Conservation (phyloP, 2,113 vertebrate species). For the Thymallus thymallus region DNA sequence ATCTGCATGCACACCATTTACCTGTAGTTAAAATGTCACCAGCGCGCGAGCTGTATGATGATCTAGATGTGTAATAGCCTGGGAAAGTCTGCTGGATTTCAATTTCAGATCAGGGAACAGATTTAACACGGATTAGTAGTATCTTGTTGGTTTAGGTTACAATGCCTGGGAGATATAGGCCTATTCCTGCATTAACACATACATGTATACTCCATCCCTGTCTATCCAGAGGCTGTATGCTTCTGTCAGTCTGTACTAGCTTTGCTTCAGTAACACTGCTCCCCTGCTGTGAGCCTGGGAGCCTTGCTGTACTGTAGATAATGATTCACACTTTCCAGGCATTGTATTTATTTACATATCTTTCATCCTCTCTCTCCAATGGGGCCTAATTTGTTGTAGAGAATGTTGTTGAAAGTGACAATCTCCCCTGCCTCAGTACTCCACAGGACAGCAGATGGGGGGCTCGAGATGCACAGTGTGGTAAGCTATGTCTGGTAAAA, state of each 20-base stretch:
- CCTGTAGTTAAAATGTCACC: constrained; percentile 12
- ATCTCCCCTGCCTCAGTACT: constrained; percentile 68
- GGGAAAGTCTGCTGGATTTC: not conserved
- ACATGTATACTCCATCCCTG: not conserved
- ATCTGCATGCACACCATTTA: not conserved
- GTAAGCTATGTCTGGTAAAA: too few relatives aligned
- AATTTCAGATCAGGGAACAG: constrained; percentile 9
- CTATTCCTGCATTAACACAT: constrained; percentile 1
- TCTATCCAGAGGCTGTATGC: constrained; percentile 12
- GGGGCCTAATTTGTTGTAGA: constrained; percentile 67
- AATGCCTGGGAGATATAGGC: not conserved
- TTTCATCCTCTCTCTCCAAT: constrained; percentile 51
- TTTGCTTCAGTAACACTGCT: constrained; percentile 4
- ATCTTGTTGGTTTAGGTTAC: constrained; percentile 8
- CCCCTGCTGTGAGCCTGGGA: constrained; percentile 47
- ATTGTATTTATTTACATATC: constrained; percentile 59
- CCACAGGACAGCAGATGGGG: constrained; percentile 55
- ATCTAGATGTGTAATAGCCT: constrained; percentile 15
- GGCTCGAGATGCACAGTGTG: constrained; percentile 63
- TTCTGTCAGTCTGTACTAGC: not conserved
- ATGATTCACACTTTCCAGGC: constrained; percentile 48
- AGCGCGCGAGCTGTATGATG: not conserved
- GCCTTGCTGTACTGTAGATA: constrained; percentile 52
- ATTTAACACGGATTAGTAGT: constrained; percentile 16
- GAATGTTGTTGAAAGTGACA: constrained; percentile 64